Conservation (phyloP, 2,113 vertebrate genomes). For the Solea senegalensis region DNA sequence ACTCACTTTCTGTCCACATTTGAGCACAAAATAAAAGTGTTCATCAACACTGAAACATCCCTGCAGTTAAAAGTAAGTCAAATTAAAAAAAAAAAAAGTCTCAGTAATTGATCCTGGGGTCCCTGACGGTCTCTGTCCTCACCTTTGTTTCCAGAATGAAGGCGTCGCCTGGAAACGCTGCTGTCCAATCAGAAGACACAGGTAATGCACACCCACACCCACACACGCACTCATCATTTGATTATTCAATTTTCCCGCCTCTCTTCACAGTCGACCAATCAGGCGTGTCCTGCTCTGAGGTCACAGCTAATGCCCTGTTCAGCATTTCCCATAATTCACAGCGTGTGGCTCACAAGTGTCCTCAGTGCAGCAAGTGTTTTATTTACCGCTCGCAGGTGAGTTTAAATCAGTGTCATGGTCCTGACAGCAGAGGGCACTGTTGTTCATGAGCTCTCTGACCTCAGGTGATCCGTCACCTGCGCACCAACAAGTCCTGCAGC, state of each 20-base stretch:
- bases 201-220: slow-evolving; percentile 20
- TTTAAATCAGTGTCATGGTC: background rate
- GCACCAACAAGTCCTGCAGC: slow-evolving; percentile 53
- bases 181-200: slow-evolving; percentile 25
- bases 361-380: slow-evolving; percentile 74
- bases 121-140: too few species aligned
- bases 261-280: slow-evolving; percentile 28
- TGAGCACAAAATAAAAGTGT: too few species aligned
- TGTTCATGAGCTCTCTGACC: background rate
- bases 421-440: background rate
- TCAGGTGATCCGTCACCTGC: slow-evolving; percentile 76
- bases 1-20: too few species aligned
- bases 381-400: slow-evolving; percentile 76
- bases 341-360: slow-evolving; percentile 78
- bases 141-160: slow-evolving; percentile 26
- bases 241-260: background rate
- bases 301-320: slow-evolving; percentile 26
- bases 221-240: background rate
- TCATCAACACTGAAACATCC: too few species aligned
- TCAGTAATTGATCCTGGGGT: too few species aligned
- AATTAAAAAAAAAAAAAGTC: too few species aligned
- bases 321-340: slow-evolving; percentile 67
- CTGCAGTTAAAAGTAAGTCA: too few species aligned
- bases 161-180: slow-evolving; percentile 31
- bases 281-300: slow-evolving; percentile 27